A percentile compares a stretch with the other conserved stretches of the same genome.
phyloP scores from a whole-genome alignment of 1,140 invertebrate genomes.

The Sarcophaga bullata region DNA sequence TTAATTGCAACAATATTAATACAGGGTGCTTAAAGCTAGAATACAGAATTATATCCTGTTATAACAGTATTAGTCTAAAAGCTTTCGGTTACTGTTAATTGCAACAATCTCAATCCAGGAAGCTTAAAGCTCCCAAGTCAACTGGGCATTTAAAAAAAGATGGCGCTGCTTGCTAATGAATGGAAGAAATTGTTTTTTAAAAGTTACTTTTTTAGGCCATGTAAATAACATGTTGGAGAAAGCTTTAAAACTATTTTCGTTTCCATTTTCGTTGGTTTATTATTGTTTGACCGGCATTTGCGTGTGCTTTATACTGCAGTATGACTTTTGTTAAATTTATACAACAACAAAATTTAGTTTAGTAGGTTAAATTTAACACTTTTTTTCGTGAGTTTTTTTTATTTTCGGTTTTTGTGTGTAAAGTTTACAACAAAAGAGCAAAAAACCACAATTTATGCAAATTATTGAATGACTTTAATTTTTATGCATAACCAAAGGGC shows the following conservation, averaged over 20 bases:
- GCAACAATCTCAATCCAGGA: no score
- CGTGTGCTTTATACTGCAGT: conserved; percentile 39
- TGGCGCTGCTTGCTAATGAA: no score
- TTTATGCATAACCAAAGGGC: conserved; percentile 13
- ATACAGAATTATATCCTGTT: no score
- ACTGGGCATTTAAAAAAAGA: no score
- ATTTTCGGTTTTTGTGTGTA: background rate
- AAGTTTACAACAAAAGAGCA: conserved; percentile 20
- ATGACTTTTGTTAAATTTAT: conserved; percentile 29
- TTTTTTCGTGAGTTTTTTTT: background rate
- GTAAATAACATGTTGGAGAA: background rate
- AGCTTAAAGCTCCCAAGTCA: no score
- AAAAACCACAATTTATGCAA: conserved; percentile 39
- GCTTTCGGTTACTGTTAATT: no score
- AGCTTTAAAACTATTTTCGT: background rate
- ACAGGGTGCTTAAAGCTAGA: no score
- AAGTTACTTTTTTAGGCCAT: no score
- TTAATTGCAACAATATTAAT: no score
- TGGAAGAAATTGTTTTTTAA: no score
- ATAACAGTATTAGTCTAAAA: no score
- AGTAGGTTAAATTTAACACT: conserved; percentile 36
- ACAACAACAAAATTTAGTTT: conserved; percentile 39
- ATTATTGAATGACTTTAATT: conserved; percentile 31
- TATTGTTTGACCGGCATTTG: conserved; percentile 12
- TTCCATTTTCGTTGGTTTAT: background rate